Evolutionary conservation across 1,140 invertebrate genomes (phyloP), one percentile per base, ranked within the genome.

Genomic region (Dinothrombium tinctorium): DNA sequence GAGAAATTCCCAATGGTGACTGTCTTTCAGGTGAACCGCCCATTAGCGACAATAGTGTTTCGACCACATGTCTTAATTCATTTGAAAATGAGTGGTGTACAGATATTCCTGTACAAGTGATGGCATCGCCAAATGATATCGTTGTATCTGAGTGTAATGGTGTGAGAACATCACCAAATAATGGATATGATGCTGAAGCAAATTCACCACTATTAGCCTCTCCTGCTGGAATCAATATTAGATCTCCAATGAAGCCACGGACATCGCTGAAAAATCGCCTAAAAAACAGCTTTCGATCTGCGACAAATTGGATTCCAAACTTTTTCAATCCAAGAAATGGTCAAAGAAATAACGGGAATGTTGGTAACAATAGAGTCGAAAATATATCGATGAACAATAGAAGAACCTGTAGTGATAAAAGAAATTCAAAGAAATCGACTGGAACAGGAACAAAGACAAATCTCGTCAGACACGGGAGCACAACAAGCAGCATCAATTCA

Each of bases 21-120:
- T 14, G 17, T 28, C 17, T 17, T 8, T 33, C 37, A 33, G 38
- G 15, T 42, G 33, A 36, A 21, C 33, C 33, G 12, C 33, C 33
- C 9, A 60, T 66, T 36, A 65, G 63, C 52, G 65, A 67, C 49
- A 63, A 62, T 43, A 61, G 60, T 48, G 61, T 67, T 8, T 59
- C 57, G 7, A 64, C 63, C 20, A 60, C 63, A 5, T 61, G 59
- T 49, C 53, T 48, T 39, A 8, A 36, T 22, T 20, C 37, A 47
- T 15, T 50, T 39, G 29, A 37, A 17, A 20, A 12, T 3, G 43
- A 40, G 12, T 37, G 37, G 38, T 33, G 14, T 20, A 19, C 29
- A 19, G 21, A 37, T 14, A 17, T 14, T n/a, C 17, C 19, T 2
- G 33, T 15, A 24, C 35, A 37, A 17, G 19, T 39, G 11, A 9